Evolutionary conservation across 2,888 invertebrate species (phyloP).

Genomic region (Alentia gelatinosa): DNA sequence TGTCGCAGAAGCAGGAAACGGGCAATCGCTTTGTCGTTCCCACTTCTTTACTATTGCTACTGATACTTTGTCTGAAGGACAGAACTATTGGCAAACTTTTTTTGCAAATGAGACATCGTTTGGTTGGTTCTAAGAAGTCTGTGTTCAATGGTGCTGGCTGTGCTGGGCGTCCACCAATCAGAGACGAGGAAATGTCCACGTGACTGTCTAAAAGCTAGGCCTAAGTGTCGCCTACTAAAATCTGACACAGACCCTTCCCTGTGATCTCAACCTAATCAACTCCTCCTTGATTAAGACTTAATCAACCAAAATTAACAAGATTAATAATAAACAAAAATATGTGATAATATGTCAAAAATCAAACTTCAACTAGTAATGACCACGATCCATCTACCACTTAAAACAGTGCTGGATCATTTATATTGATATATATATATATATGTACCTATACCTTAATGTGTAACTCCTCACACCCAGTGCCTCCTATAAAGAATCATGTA

Average conservation of each 20-base stretch:
- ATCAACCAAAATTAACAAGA: constrained; percentile 23
- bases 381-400: neutral
- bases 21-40: neutral
- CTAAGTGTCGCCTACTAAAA: neutral
- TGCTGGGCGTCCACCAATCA: neutral
- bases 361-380: constrained; percentile 29
- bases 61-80: no score
- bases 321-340: neutral
- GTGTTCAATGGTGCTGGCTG: constrained; percentile 46
- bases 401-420: neutral
- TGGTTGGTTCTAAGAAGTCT: constrained; percentile 21
- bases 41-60: neutral
- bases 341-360: neutral
- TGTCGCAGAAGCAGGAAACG: constrained; percentile 26
- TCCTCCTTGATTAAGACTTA: constrained; percentile 26
- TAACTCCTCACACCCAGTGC: neutral
- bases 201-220: constrained; percentile 7
- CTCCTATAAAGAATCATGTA: neutral
- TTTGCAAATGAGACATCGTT: neutral
- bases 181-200: neutral
- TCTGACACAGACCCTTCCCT: neutral
- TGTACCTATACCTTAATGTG: no score
- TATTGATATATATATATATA: no score
- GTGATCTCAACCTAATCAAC: neutral
- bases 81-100: neutral